Conservation (phyloP, 1,140 invertebrate genomes). For the Medauroidea extradentata region DNA sequence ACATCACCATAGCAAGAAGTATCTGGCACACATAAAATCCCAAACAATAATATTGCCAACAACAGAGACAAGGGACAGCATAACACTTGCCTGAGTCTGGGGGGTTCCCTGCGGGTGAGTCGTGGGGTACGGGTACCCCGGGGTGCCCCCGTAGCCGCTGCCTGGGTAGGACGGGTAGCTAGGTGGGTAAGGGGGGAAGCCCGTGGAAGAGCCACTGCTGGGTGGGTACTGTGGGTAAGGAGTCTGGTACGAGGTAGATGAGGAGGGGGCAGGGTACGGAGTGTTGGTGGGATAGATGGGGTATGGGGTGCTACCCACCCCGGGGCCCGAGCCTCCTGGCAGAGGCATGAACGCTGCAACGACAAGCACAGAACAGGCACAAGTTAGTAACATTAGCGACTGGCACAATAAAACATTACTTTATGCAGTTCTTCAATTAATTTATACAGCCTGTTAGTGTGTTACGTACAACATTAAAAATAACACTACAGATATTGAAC, state of each 20-base stretch:
- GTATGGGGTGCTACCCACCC: neutral
- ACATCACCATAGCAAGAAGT: too few relatives aligned
- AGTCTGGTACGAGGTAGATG: slow-evolving; percentile 6
- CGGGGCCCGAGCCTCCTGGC: slow-evolving; percentile 34
- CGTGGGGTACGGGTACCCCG: neutral
- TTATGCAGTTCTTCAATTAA: too few relatives aligned
- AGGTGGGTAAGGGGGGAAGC: slow-evolving; percentile 22
- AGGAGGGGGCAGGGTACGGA: neutral
- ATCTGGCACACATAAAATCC: too few relatives aligned
- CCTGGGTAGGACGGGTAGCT: slow-evolving; percentile 18
- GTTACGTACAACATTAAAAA: too few relatives aligned
- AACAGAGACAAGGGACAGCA: too few relatives aligned
- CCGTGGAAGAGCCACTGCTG: neutral
- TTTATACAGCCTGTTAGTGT: too few relatives aligned
- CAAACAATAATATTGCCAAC: too few relatives aligned
- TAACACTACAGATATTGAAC: too few relatives aligned
- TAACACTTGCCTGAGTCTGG: slow-evolving; percentile 1
- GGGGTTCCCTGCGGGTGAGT: neutral
- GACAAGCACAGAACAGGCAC: slow-evolving; percentile 9
- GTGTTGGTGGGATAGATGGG: neutral
- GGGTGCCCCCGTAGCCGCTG: slow-evolving; percentile 1
- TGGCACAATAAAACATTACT: too few relatives aligned
- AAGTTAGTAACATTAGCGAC: neutral
- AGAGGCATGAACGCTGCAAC: slow-evolving; percentile 58
- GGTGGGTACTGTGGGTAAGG: slow-evolving; percentile 44